Base-by-base conservation (phyloP, 2,113 vertebrate species). In the Rhizomys pruinosus region DNA sequence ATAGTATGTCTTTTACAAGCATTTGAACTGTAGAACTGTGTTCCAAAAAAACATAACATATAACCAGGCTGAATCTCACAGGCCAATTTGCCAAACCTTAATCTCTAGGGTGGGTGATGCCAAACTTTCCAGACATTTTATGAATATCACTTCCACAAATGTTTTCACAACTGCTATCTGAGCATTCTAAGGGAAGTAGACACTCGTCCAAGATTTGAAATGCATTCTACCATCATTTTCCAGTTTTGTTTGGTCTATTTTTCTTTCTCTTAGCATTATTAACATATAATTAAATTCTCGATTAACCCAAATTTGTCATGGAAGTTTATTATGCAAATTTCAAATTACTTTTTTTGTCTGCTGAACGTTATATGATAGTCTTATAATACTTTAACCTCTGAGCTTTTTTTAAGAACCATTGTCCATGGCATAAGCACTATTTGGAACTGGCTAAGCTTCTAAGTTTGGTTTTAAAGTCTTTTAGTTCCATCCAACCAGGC, bases 221-320 rank as follows among this genome's bases (percentile, higher is more conserved):
- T 66, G 79, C 6, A 7, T 23, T 47, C 63, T 76, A 8, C 68
- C 34, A 34, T n/a, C 13, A 13, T 7, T 59, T 78, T 27, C 39
- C n/a, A 91, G 7, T 72, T 82, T 76, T 3, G 68, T 57, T 66
- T 55, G 89, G 25, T 34, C 15, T 42, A 16, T 37, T 84, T 92
- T 95, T 42, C 16, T 52, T 32, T 39, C 29, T 92, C 20, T 71
- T 76, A 73, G 78, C 92, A 92, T 78, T 86, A 78, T 86, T 87
- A 77, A 17, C 74, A 74, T 82, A 32, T 74, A 87, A 55, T 81
- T 44, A 90, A 47, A 78, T 92, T 8, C 77, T 80, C 84, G 39
- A 69, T 74, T 92, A 80, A 61, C 44, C 10, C 66, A 73, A 22
- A 78, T 68, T 90, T 55, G 3, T 29, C 16, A 68, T 11, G 0